These are phyloP conservation scores for Troides oblongomaculatus DNA, from an alignment of 2,888 invertebrate species.

Conservation along the genomic window DNA sequence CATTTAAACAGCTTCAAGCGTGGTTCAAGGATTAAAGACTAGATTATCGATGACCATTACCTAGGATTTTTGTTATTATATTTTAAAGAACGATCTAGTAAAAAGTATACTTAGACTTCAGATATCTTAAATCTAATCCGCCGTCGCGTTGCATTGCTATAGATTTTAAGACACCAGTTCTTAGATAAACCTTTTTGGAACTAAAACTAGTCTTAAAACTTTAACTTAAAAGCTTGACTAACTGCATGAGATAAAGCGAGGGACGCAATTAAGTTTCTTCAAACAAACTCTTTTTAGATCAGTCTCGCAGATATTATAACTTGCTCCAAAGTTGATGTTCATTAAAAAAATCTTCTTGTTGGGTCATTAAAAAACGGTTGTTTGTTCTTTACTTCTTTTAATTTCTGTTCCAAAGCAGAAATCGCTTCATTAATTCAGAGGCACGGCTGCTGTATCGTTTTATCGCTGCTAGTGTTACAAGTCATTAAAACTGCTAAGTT, in stretches of 20 bases:
- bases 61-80: no score
- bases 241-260: background rate
- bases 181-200: background rate
- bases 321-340: slow-evolving; percentile 4
- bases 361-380: slow-evolving; percentile 8
- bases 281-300: slow-evolving; percentile 1
- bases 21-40: no score
- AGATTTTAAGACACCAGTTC: background rate
- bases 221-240: background rate
- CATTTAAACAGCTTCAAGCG: no score
- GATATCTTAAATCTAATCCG: background rate
- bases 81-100: background rate
- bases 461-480: background rate
- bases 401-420: background rate
- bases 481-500: slow-evolving; percentile 7
- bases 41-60: no score
- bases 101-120: background rate
- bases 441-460: slow-evolving; percentile 5
- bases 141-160: background rate
- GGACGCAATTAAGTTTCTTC: background rate
- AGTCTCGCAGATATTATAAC: slow-evolving; percentile 1
- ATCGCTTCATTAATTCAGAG: slow-evolving; percentile 11
- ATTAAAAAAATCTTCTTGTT: slow-evolving; percentile 2
- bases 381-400: slow-evolving; percentile 4
- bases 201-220: slow-evolving; percentile 1